These are phyloP conservation scores for Oceanites oceanicus DNA, from an alignment of 2,113 vertebrate species.

Conservation along the genomic window DNA sequence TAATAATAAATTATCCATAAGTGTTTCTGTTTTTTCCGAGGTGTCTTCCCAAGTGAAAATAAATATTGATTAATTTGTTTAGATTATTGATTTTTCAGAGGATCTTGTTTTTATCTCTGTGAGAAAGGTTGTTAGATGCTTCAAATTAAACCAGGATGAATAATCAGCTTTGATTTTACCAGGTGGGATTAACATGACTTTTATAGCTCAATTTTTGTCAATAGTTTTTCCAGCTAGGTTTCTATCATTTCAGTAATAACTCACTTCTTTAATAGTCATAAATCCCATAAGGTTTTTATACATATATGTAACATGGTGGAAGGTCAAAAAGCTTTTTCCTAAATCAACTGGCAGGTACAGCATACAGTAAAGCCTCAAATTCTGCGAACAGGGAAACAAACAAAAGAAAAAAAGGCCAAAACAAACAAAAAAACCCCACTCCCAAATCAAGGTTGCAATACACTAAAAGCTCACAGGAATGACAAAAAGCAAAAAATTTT, in stretches of 20 bases:
- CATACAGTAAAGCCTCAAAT: background rate
- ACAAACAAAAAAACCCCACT: background rate
- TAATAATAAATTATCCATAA: background rate
- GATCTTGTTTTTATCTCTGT: background rate
- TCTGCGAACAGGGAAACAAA: background rate
- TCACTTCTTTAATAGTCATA: background rate
- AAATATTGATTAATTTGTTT: background rate
- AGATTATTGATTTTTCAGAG: background rate
- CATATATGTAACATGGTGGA: background rate
- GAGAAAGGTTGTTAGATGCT: background rate
- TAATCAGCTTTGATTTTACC: background rate
- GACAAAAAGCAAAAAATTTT: background rate
- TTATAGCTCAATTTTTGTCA: background rate
- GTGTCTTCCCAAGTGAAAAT: background rate
- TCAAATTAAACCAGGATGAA: background rate
- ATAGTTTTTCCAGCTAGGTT: background rate
- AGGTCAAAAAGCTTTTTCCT: background rate
- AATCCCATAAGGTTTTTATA: background rate
- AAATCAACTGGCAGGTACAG: background rate
- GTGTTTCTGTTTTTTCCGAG: background rate
- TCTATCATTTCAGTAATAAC: background rate
- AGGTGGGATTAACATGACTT: background rate
- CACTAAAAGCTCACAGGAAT: background rate
- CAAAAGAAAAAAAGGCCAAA: background rate
- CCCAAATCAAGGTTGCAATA: background rate